Base-by-base conservation (phyloP, 2,888 invertebrate genomes). In the Drosophila siamana region DNA sequence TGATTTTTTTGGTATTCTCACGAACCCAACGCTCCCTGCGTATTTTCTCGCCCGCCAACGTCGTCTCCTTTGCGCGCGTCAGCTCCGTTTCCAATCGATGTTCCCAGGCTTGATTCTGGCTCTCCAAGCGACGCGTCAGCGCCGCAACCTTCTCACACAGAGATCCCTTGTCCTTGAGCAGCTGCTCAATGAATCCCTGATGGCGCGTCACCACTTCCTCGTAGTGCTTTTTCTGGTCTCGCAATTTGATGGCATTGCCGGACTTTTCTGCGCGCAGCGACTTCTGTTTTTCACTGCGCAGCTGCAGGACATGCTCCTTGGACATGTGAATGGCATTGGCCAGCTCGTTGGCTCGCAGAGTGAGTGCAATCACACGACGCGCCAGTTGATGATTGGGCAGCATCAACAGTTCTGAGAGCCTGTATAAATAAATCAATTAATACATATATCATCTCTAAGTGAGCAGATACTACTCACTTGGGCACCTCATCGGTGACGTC, bases 1-100 rank as follows among this genome's bases (percentile, higher is more conserved):
- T 96, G 56, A 97, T 97, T 92, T 97, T 97, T 85, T 96, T 95
- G 2, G 97, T 97, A 91, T 96, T 97, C 61, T 95, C 95, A 52
- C 96, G 95, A 41, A 97, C 95, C 97, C 97, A 97, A 54, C 95
- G 94, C 87, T 97, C 96, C 22, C 95, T 92, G 8, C 94, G 92
- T 11, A 95, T 92, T 89, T 96, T 97, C 89, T 97, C 97, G 0
- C 96, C 95, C 24, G 96, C 96, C 22, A 94, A 93, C 73, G 95
- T 95, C 81, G 95, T 95, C 89, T 97, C 96, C 88, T 95, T 95
- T 33, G 95, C 94, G 74, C 95, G 95, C 48, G 95, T 93, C 52
- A 97, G 90, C 89, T 97, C 97, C 2, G 97, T 93, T 74, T 94
- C 94, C 89, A 97, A 95, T 28, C 95, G 94, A 65, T 97, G 96